Conservation (phyloP, 1,140 invertebrate genomes). For the Pachypsylla venusta region DNA sequence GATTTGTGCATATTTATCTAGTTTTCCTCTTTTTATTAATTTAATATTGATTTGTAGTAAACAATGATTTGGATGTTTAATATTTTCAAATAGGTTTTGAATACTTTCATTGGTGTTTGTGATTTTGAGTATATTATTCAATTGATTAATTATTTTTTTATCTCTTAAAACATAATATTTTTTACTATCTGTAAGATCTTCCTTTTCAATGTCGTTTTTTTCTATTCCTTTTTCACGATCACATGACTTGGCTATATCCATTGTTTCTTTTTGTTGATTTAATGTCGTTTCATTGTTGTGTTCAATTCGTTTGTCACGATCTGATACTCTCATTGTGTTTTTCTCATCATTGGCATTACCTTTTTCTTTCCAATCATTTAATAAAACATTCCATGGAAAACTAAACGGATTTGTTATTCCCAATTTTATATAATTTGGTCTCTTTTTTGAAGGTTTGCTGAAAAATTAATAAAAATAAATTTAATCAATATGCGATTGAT, state of each 20-base stretch:
- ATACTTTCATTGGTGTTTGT: not conserved
- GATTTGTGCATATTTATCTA: not conserved
- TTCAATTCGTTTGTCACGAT: not conserved
- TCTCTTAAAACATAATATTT: not conserved
- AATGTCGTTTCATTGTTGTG: not conserved
- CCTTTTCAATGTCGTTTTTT: not conserved
- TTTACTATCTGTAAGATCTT: too few relatives aligned
- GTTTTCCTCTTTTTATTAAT: not conserved
- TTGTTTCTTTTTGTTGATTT: not conserved
- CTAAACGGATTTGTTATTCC: conserved; percentile 58
- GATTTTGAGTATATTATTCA: not conserved
- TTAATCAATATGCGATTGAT: too few relatives aligned
- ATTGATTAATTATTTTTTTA: not conserved
- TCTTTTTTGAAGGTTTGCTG: conserved; percentile 60
- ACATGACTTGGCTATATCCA: not conserved
- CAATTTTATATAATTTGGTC: conserved; percentile 66
- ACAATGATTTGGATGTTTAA: not conserved
- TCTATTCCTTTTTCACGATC: not conserved
- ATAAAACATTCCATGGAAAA: conserved; percentile 51
- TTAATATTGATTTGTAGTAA: not conserved
- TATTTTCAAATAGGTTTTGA: not conserved
- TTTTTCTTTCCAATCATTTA: conserved; percentile 46
- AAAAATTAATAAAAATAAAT: conserved; percentile 17
- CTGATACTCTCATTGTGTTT: not conserved
- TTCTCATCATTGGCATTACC: not conserved